phyloP scores from a whole-genome alignment of 2,113 vertebrate genomes.

The Crocuta crocuta region DNA sequence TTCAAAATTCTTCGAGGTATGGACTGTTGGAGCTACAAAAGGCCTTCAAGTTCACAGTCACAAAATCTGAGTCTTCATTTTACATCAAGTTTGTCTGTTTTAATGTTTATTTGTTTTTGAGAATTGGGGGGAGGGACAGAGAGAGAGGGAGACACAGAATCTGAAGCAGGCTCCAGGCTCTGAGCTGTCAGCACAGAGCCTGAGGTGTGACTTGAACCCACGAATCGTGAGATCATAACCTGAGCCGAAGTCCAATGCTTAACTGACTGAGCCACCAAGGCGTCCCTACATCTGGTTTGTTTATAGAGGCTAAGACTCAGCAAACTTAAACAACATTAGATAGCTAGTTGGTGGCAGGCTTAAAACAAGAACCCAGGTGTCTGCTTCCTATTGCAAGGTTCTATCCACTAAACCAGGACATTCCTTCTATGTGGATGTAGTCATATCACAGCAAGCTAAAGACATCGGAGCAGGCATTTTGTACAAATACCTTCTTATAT shows the following conservation, averaged over 20 bases:
- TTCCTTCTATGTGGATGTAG: background rate
- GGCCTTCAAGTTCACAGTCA: background rate
- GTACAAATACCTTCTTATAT: background rate
- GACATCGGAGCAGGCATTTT: background rate
- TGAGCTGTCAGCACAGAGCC: too few species aligned
- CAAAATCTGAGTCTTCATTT: background rate
- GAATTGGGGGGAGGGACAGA: too few species aligned
- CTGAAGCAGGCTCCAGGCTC: too few species aligned
- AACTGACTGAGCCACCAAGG: too few species aligned
- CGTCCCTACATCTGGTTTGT: background rate
- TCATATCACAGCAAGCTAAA: background rate
- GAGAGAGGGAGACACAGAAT: too few species aligned
- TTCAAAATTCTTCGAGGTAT: constrained; percentile 19
- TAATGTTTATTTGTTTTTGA: too few species aligned
- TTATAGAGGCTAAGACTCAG: constrained; percentile 24
- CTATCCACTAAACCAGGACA: background rate
- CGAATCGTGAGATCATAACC: too few species aligned
- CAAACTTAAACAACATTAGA: background rate
- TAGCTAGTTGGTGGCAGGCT: background rate
- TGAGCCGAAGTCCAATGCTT: too few species aligned
- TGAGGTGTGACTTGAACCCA: too few species aligned
- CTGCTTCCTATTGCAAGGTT: background rate
- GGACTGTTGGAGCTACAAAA: background rate
- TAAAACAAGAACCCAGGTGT: background rate
- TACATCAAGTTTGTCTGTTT: background rate